Percentiles rank a stretch among this genome's conserved stretches.
Conservation (phyloP, 2,113 vertebrate genomes). For the Psilopsiagon aymara region DNA sequence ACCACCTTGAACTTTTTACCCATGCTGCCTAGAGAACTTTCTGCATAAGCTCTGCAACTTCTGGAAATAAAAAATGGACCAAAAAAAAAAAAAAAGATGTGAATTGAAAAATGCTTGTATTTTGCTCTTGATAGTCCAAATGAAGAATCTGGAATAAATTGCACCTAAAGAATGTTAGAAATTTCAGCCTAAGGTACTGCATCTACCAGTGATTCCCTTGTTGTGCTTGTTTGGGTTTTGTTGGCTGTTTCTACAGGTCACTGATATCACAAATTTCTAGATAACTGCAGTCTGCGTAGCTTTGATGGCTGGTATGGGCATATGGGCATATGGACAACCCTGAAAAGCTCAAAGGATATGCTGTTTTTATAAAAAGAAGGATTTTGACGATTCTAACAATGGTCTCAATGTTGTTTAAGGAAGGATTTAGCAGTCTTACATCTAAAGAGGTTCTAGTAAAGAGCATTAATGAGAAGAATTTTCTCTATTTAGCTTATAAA, state of each 20-base stretch:
- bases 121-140: neutral
- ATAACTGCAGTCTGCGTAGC: neutral
- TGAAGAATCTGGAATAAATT: neutral
- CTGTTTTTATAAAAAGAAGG: neutral
- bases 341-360: neutral
- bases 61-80: neutral
- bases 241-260: neutral
- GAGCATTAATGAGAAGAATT: neutral
- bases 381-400: neutral
- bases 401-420: neutral
- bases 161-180: neutral
- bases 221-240: neutral
- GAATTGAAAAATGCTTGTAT: neutral
- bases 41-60: accelerated
- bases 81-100: neutral
- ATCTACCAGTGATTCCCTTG: neutral
- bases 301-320: neutral
- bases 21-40: neutral
- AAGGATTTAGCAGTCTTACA: neutral
- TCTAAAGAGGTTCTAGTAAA: neutral
- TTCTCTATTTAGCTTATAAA: neutral
- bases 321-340: neutral
- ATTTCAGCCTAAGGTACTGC: neutral
- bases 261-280: neutral
- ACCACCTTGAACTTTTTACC: neutral